Evolutionary conservation across 2,888 invertebrate species (phyloP), one percentile per base, ranked within the genome.

Genomic region (Nudaria mundana): DNA sequence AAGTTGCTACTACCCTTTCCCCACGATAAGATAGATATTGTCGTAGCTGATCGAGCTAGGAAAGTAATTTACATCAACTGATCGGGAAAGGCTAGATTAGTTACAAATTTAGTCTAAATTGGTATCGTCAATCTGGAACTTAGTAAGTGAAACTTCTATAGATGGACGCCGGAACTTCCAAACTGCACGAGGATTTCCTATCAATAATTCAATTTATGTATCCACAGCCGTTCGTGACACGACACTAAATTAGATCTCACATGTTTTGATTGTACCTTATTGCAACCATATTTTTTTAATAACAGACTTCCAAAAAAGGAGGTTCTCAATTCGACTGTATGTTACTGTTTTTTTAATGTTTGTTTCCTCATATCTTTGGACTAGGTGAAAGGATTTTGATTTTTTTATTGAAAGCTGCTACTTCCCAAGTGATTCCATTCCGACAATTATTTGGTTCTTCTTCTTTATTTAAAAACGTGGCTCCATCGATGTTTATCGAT

Each of bases 181-280:
- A 37, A 35, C 33, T 42, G 36, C 48, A 53, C 56, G 49, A 53
- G 60, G 56, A 63, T 59, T 56, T 56, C 50, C 41, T 56, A 73
- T 71, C 64, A 68, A 72, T 75, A 68, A 74, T 76, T 76, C 66
- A 68, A 68, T 75, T 67, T 65, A 63, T 66, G 62, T 53, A 51
- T 45, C 56, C 55, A 51, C 48, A 49, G 32, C 48, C 30, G 31
- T 47, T 31, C 43, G 30, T 49, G 47, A 45, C 52, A 54, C 52
- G 30, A 40, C 43, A 44, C 29, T 47, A 43, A 29, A 33, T 51
- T 33, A 6, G 14, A n/a, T n/a, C n/a, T n/a, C n/a, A n/a, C 26
- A 29, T 36, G 40, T 58, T 41, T 39, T 44, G 56, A 56, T 47
- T 47, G 56, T 40, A 56, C 38, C 18, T 34, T 32, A 20, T 31